Base-by-base conservation (phyloP, 2,888 invertebrate species). In the Conistra vaccinii region DNA sequence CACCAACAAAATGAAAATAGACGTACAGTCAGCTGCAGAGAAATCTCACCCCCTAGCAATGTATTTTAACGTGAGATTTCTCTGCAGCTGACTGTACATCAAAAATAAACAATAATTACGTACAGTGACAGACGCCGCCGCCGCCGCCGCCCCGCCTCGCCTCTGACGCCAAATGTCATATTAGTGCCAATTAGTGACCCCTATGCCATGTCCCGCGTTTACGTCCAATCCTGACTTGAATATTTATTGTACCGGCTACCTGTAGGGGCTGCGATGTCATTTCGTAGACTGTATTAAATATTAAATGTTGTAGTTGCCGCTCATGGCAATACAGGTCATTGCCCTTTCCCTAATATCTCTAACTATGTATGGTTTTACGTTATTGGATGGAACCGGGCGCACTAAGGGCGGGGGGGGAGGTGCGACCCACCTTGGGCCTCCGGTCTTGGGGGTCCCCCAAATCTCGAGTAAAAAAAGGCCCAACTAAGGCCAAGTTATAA, bases 171-270 rank as follows among this genome's bases (percentile, higher is more conserved):
- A 12, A 58, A 63, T 63, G 82, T 68, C 82, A 76, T 58, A 79
- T 81, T 73, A 83, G 53, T 69, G 42, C 39, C 80, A 73, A 79
- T 81, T 81, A 84, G n/a, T 9, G 23, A 53, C 42, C 72, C 83
- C n/a, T 29, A 48, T 55, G 51, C 20, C 66, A 29, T 63, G 55
- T 6, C 45, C 77, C 60, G n/a, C 26, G 42, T 71, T 83, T 77
- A 77, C 23, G 63, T 69, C 35, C 70, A 67, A 51, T 45, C 71
- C 68, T 61, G 80, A 58, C 45, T 32, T 62, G 66, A 70, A 76
- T 76, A 70, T 70, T 69, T 69, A 75, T 75, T 42, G 23, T 35
- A 32, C 39, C 17, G 9, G n/a, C 14, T 39, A 39, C 39, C 10
- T 48, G 4, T n/a, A 12, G 12, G 23, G 39, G 26, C 12, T 58